These are phyloP conservation scores for Aselliscus stoliczkanus DNA, from an alignment of 2,797 vertebrate genomes.

Conservation along the genomic window DNA sequence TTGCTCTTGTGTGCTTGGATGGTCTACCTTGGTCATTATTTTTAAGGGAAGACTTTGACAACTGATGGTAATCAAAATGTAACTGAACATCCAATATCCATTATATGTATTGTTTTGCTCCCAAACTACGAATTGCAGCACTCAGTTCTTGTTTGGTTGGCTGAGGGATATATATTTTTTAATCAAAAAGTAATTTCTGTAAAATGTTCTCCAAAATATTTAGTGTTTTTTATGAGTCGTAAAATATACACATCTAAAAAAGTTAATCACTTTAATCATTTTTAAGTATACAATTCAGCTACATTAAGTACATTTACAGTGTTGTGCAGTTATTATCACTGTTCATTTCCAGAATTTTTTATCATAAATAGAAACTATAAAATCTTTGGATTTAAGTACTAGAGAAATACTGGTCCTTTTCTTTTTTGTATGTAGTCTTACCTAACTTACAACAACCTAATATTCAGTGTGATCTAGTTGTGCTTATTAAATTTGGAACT, in stretches of 20 bases:
- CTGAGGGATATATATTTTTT: not conserved
- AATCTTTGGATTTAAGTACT: not conserved
- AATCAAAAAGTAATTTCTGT: not conserved
- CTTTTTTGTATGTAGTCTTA: not conserved
- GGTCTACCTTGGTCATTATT: not conserved
- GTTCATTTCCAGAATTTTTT: not conserved
- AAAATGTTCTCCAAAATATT: not conserved
- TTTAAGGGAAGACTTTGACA: slow-evolving; percentile 26
- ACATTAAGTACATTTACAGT: not conserved
- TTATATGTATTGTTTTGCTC: not conserved
- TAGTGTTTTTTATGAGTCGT: not conserved
- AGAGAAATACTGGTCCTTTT: not conserved
- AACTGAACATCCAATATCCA: not conserved
- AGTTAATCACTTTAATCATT: not conserved
- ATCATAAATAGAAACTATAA: not conserved
- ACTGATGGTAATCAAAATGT: not conserved
- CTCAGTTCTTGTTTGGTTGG: not conserved
- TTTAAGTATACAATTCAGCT: not conserved
- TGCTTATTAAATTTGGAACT: not conserved
- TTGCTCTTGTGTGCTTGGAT: not conserved
- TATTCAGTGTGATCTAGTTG: not conserved
- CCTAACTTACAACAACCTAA: not conserved
- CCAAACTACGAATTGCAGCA: not conserved
- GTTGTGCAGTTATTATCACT: not conserved
- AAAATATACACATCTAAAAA: not conserved